Percentiles rank a stretch among this genome's conserved stretches.
phyloP scores from a whole-genome alignment of 2,888 invertebrate species.

The Quadriops clusia region DNA sequence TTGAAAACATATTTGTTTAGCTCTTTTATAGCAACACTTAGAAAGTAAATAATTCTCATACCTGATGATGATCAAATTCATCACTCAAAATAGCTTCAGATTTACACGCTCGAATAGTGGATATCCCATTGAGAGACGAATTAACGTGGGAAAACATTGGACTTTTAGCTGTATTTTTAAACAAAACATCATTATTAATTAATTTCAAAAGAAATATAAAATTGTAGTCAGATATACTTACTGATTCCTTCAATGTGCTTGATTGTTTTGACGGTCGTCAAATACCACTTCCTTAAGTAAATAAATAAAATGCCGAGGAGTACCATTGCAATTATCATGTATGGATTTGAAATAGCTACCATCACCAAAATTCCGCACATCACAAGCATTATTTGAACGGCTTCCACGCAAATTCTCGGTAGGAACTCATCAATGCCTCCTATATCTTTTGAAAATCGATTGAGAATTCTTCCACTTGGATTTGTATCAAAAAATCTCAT shows the following conservation, averaged over 20 bases:
- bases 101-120: conserved; percentile 71
- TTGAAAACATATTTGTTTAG: conserved; percentile 7
- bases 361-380: conserved; percentile 52
- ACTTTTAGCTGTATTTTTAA: conserved; percentile 69
- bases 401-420: conserved; percentile 46
- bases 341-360: conserved; percentile 53
- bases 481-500: conserved; percentile 82
- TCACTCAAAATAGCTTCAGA: conserved; percentile 55
- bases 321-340: conserved; percentile 46
- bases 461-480: conserved; percentile 63
- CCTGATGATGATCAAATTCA: conserved; percentile 58
- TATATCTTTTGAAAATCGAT: conserved; percentile 68
- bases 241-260: conserved; percentile 48
- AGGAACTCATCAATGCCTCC: conserved; percentile 59
- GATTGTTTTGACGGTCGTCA: conserved; percentile 56
- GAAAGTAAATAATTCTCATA: conserved; percentile 14
- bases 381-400: conserved; percentile 37
- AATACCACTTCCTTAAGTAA: conserved; percentile 48
- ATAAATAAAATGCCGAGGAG: conserved; percentile 49
- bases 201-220: not conserved
- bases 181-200: conserved; percentile 14
- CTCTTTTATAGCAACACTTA: not conserved
- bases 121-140: conserved; percentile 68
- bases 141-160: conserved; percentile 83
- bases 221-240: conserved; percentile 22